Evolutionary conservation across 2,113 vertebrate species (phyloP), one percentile per base, ranked within the genome.

Genomic region (Regulus satrapa): DNA sequence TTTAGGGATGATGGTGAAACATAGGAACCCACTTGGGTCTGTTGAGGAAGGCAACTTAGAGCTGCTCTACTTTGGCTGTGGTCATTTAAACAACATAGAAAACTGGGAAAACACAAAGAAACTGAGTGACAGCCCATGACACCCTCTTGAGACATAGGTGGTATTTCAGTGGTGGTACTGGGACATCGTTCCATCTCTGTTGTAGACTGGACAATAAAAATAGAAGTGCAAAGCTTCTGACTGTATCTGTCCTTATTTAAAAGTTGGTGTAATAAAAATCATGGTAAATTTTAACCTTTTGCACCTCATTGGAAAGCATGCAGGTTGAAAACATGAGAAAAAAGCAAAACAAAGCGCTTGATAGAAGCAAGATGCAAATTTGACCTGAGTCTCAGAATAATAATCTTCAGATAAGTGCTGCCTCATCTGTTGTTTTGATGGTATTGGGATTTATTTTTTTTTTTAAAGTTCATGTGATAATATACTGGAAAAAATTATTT

Each of bases 391-490:
- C 69, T 94, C 31, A 26, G 29, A 24, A 58, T 48, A 86, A 77
- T 90, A 77, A 90, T 95, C 93, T 85, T 93, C 75, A 94, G 85
- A 95, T 92, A 83, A 92, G 55, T 90, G 82, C 92, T 97, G 93
- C 79, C 88, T 96, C 88, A 92, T 95, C 88, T 96, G 78, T 89
- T 94, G 90, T 92, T 88, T 74, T 84, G 90, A 81, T 85, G 48
- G 48, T 77, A 18, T 29, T 83, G 46, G 9, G 11, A n/a, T 2
- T 10, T 25, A 15, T 13, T 56, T 38, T 34, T 52, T 54, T 71
- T 78, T 75, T 66, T 67, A 41, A 61, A 51, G 48, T 58, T 93
- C 63, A 56, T 92, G 67, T 95, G 94, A 92, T 90, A 90, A 45
- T 67, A 19, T 32, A 75, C 40, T 68, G 78, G 36, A 81, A 90